Evolutionary conservation across 1,140 invertebrate species (phyloP), one percentile per base, ranked within the genome.

Genomic region (Maconellicoccus hirsutus): DNA sequence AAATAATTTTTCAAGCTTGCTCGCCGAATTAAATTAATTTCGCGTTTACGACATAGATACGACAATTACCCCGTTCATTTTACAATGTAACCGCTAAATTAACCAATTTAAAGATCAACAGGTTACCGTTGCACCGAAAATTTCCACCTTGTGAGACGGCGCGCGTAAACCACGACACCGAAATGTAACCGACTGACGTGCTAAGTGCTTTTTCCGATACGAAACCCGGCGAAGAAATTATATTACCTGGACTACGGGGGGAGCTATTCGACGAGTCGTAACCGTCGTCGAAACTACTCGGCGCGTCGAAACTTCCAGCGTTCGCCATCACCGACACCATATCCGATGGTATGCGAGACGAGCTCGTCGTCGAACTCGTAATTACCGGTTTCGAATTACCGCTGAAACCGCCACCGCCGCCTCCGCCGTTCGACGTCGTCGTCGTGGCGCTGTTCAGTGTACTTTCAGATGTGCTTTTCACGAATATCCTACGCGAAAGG

Each of bases 191-290:
- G 42, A 52, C 42, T 52, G 42, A 52, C 42, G n/a, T 52, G 12
- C 29, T 33, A 52, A 52, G n/a, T 52, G 42, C 16, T 52, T 52
- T 52, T 52, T 3, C n/a, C 33, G 14, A 38, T 7, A 14, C 14
- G 33, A 38, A 38, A 38, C 14, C 6, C 6, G 14, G 6, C 6
- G 14, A 38, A 38, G 33, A 38, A 7, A 38, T 38, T 66, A 23
- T 1, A 23, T 77, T 75, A 81, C 81, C 81, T 73, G 81, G 80
- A 73, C 81, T 81, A 71, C 80, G 78, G 4, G 81, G 81, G 8
- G 81, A 82, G 74, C 80, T 82, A 75, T 82, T 82, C n/a, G 79
- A 82, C 23, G 80, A 82, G 27, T 80, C 81, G 72, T 83, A 83
- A 7, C 81, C 81, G 74, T 83, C 81, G 73, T 83, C 81, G n/a